These are phyloP conservation scores for Monomorium pharaonis DNA, from an alignment of 1,140 invertebrate genomes.

Conservation along the genomic window DNA sequence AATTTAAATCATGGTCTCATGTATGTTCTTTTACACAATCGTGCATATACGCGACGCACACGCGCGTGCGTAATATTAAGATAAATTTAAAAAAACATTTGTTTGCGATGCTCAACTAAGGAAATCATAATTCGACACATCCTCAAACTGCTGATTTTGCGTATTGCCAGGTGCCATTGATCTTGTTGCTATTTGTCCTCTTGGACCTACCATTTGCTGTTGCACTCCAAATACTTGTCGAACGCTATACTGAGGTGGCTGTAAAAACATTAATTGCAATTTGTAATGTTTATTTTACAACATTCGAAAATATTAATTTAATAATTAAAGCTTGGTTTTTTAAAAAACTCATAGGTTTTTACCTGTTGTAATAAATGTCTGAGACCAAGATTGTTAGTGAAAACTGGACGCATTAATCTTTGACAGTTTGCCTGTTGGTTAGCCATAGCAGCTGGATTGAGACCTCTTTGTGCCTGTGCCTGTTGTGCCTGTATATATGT, in stretches of 20 bases:
- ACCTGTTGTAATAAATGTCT: conserved; percentile 90
- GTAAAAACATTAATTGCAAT: conserved; percentile 45
- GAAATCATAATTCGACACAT: conserved; percentile 85
- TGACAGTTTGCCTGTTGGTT: conserved; percentile 84
- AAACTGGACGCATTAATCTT: conserved; percentile 88
- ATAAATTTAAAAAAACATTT: neutral
- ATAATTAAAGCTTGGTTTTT: no score
- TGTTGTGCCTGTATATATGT: conserved; percentile 79
- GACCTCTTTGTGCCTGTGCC: conserved; percentile 79
- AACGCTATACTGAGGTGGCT: conserved; percentile 83
- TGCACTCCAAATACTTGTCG: conserved; percentile 83
- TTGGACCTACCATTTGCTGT: conserved; percentile 82
- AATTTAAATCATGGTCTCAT: neutral
- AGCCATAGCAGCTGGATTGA: conserved; percentile 80
- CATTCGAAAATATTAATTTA: neutral
- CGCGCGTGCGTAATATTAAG: neutral
- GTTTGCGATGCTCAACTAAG: conserved; percentile 75
- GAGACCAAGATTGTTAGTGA: conserved; percentile 89
- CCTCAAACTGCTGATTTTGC: conserved; percentile 85
- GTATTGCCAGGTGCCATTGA: conserved; percentile 81
- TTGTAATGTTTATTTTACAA: neutral
- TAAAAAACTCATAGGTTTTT: conserved; percentile 33
- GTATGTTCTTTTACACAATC: neutral
- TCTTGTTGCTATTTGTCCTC: conserved; percentile 80
- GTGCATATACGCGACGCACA: neutral